Conservation (phyloP, 2,888 invertebrate genomes). For the Leptarthrus brevirostris region DNA sequence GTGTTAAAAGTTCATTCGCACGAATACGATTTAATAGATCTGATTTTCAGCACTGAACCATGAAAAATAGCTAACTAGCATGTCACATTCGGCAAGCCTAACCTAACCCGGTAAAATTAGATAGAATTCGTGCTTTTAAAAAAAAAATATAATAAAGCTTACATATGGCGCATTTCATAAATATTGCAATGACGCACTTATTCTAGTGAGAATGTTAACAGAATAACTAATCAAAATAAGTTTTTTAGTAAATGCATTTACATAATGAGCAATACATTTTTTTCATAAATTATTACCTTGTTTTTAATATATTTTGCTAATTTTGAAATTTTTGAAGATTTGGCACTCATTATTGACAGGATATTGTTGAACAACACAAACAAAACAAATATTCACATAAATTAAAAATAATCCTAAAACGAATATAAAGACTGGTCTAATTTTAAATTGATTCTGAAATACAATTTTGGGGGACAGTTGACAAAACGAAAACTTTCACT, state of each 20-base stretch:
- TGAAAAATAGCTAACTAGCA: too few species aligned
- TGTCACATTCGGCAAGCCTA: too few species aligned
- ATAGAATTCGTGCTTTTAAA: too few species aligned
- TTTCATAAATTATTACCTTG: conserved; percentile 61
- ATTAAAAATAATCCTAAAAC: conserved; percentile 15
- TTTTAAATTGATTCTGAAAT: not conserved
- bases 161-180: not conserved
- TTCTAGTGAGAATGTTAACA: too few species aligned
- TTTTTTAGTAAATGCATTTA: not conserved
- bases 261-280: not conserved
- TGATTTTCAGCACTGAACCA: too few species aligned
- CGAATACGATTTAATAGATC: too few species aligned
- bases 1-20: too few species aligned
- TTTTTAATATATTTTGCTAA: conserved; percentile 66
- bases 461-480: not conserved
- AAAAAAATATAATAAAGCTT: too few species aligned
- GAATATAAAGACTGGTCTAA: not conserved
- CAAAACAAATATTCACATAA: not conserved
- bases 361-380: not conserved
- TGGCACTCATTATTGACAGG: conserved; percentile 61
- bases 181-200: not conserved
- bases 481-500: not conserved
- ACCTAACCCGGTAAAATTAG: too few species aligned
- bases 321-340: conserved; percentile 64
- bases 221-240: too few species aligned